Conservation (phyloP, 2,113 vertebrate species). For the Porphyrio hochstetteri region DNA sequence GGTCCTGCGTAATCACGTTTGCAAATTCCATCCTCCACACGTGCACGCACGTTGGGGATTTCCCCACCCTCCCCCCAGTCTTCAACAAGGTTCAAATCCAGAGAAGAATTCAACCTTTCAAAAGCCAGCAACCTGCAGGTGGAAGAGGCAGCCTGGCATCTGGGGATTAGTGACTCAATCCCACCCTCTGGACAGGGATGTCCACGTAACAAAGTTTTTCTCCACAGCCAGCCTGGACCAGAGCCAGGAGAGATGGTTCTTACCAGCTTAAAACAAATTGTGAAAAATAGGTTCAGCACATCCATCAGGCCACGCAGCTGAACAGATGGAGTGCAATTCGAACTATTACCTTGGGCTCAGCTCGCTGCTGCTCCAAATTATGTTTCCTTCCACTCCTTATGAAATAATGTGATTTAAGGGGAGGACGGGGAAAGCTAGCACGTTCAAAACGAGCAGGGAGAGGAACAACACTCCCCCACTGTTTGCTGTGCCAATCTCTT, state of each 20-base stretch:
- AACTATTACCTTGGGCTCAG: slow-evolving; percentile 75
- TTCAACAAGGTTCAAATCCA: not conserved
- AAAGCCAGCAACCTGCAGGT: not conserved
- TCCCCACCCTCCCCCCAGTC: not conserved
- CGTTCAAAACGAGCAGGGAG: not conserved
- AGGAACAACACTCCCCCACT: slow-evolving; percentile 19
- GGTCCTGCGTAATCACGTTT: slow-evolving; percentile 56
- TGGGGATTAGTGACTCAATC: not conserved
- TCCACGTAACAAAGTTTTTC: slow-evolving; percentile 44
- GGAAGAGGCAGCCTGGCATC: not conserved
- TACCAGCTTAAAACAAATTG: slow-evolving; percentile 75
- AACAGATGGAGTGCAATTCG: slow-evolving; percentile 78
- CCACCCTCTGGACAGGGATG: not conserved
- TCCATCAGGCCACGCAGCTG: slow-evolving; percentile 70
- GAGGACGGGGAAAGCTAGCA: not conserved
- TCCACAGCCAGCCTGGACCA: slow-evolving; percentile 57
- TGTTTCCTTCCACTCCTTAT: slow-evolving; percentile 70
- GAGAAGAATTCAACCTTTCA: not conserved
- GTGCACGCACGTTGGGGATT: accelerated
- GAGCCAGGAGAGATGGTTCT: slow-evolving; percentile 66
- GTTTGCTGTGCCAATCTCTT: slow-evolving; percentile 24
- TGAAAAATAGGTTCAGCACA: slow-evolving; percentile 76
- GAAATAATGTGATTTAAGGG: slow-evolving; percentile 66
- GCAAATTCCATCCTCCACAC: slow-evolving; percentile 28
- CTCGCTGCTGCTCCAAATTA: slow-evolving; percentile 73